Evolutionary conservation across 2,888 invertebrate genomes (phyloP), one percentile per base, ranked within the genome.

Genomic region (Eucera pruinosa): DNA sequence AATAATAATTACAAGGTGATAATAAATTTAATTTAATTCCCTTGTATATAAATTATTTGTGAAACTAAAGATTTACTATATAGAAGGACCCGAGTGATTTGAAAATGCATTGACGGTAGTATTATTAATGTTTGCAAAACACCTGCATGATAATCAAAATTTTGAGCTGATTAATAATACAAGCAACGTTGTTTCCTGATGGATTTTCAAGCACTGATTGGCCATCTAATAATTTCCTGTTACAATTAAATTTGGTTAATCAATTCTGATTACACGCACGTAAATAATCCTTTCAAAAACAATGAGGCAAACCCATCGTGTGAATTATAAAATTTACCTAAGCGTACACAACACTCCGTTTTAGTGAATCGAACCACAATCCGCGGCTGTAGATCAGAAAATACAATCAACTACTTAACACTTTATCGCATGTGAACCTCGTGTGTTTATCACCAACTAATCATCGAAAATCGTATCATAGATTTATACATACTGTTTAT

Each of bases 321-420:
- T 27, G 43, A 7, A 43, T 45, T 43, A 30, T 43, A 30, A 20
- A 60, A 45, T 60, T 60, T 20, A 30, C 30, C 45, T 30, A n/a
- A n/a, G 15, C 2, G 2, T 6, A 23, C 15, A 15, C 11, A 20
- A 27, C 7, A 13, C 60, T 15, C 2, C 15, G 9, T 30, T 15
- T 27, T 13, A 13, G 43, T 15, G 27, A 13, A 27, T 3, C n/a
- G 43, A 60, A 45, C 58, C 58, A 45, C 18, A 45, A 45, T 45
- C 27, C 27, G 43, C 13, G 43, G 27, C 20, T 18, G 4, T 20
- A n/a, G 13, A 43, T 45, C 58, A 43, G 27, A 43, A 43, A 60
- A 60, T 27, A 9, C 30, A 60, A 60, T 60, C 58, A 43, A 30
- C 58, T 25, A 60, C 3, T 27, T 43, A 60, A 27, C 41, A 15